Conservation (phyloP, 2,797 vertebrate species). For the Chrysocyon brachyurus region DNA sequence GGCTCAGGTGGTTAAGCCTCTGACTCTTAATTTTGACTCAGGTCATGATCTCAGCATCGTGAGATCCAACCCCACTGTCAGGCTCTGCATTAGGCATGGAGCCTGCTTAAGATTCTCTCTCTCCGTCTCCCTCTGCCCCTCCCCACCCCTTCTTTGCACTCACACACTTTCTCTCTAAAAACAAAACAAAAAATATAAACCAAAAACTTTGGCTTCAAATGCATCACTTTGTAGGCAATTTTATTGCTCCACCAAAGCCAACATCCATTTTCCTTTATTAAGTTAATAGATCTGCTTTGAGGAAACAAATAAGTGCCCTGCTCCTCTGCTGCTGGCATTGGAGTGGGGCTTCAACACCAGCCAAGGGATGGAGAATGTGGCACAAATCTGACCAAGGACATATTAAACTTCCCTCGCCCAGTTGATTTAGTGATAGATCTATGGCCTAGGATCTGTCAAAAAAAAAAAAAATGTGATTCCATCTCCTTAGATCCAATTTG, state of each 20-base stretch:
- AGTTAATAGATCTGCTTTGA: not conserved
- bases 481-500: accelerated
- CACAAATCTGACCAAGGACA: no score
- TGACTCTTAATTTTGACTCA: not conserved
- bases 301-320: no score
- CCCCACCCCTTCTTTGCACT: accelerated
- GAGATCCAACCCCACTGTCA: not conserved
- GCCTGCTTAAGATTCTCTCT: not conserved
- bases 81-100: not conserved
- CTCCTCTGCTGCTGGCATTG: not conserved
- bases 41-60: not conserved
- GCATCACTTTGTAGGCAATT: not conserved
- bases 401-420: not conserved
- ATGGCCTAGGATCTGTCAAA: no score
- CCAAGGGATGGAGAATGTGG: accelerated
- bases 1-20: not conserved
- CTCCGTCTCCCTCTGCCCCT: not conserved
- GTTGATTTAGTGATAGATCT: no score
- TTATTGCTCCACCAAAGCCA: not conserved
- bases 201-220: not conserved
- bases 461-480: not conserved
- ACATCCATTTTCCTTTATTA: not conserved
- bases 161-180: not conserved
- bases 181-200: not conserved
- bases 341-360: not conserved